Evolutionary conservation across 2,797 vertebrate genomes (phyloP).

Genomic region (Dromococcyx pavoninus): DNA sequence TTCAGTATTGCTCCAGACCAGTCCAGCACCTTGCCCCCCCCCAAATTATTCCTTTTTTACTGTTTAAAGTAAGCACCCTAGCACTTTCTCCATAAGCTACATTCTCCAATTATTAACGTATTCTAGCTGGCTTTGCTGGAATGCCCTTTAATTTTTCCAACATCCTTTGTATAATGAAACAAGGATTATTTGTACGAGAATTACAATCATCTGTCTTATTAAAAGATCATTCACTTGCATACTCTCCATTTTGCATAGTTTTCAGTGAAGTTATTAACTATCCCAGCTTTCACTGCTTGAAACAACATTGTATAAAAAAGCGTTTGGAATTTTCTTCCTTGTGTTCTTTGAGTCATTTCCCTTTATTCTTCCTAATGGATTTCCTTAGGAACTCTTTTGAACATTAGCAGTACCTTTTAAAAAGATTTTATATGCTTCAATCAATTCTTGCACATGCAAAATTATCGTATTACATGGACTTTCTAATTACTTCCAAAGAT

Average conservation of each 20-base stretch:
- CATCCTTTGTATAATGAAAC: not conserved
- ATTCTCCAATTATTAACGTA: not conserved
- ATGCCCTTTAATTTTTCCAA: not conserved
- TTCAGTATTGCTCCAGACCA: not conserved
- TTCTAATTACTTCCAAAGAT: not conserved
- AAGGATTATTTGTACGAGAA: slow-evolving; percentile 12
- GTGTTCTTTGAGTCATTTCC: not conserved
- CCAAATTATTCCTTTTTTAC: too few relatives aligned
- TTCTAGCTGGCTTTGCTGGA: not conserved
- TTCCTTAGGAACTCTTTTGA: slow-evolving; percentile 1
- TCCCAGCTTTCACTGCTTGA: not conserved
- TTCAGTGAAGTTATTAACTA: not conserved
- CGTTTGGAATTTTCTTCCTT: not conserved
- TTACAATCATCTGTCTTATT: not conserved
- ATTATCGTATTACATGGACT: not conserved
- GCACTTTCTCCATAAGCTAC: not conserved
- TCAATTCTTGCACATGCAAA: not conserved
- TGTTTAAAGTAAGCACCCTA: not conserved
- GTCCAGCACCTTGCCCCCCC: not conserved
- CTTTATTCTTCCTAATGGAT: not conserved
- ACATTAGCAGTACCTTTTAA: not conserved
- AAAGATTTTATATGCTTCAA: not conserved
- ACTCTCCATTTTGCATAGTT: slow-evolving; percentile 3
- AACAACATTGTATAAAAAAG: slow-evolving; percentile 1
- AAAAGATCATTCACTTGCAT: not conserved